Percentiles rank a stretch among this genome's conserved stretches.
Conservation (phyloP, 2,888 invertebrate genomes). For the Hypomecis atomaria region DNA sequence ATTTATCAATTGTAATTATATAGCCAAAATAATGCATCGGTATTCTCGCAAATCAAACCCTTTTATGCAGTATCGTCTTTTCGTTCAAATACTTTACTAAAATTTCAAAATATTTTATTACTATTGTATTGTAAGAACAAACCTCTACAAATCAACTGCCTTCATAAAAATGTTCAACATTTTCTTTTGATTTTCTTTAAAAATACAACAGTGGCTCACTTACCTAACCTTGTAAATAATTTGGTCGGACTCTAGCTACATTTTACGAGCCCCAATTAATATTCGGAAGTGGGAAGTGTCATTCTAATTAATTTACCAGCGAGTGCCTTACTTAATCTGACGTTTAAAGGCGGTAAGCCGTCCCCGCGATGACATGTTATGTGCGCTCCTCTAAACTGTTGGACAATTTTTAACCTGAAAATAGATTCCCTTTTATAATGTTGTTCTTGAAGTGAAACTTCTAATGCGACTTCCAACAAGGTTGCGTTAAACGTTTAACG, state of each 20-base stretch:
- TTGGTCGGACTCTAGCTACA: not conserved
- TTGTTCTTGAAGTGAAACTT: too few relatives aligned
- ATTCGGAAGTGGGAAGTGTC: constrained; percentile 54
- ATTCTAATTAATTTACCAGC: constrained; percentile 55
- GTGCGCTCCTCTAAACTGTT: constrained; percentile 23
- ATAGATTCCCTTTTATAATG: not conserved
- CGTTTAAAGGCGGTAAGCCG: constrained; percentile 57
- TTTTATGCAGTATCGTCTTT: too few relatives aligned
- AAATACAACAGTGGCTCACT: not conserved
- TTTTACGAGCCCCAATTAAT: constrained; percentile 49
- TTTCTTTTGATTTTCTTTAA: not conserved
- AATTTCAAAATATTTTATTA: not conserved
- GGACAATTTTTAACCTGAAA: constrained; percentile 10
- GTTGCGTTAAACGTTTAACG: too few relatives aligned
- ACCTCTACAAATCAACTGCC: not conserved
- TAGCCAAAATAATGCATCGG: too few relatives aligned
- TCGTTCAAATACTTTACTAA: not conserved
- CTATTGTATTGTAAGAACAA: not conserved
- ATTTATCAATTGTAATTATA: too few relatives aligned
- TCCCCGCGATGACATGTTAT: constrained; percentile 40
- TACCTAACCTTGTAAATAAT: not conserved
- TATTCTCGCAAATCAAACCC: too few relatives aligned
- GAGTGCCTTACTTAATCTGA: constrained; percentile 57
- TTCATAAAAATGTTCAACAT: not conserved
- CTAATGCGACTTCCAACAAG: too few relatives aligned